Evolutionary conservation across 1,140 invertebrate genomes (phyloP), one percentile per base, ranked within the genome.

Genomic region (Yoshiicerus persimilis): DNA sequence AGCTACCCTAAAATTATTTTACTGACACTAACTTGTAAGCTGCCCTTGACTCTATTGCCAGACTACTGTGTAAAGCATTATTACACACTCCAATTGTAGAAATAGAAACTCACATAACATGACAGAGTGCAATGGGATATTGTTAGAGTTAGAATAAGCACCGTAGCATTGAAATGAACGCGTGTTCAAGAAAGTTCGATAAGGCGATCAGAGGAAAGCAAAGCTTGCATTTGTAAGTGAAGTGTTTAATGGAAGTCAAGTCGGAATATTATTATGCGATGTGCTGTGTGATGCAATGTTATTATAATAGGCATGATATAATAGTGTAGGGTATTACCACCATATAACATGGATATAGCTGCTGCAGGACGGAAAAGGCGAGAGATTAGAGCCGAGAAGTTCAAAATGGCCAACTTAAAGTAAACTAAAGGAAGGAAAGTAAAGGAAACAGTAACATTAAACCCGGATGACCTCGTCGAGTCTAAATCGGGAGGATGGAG

Each of bases 381-480:
- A 36, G 70, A 77, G 70, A 36, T 77, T 77, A 77, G 70, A 77
- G 20, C 13, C 13, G 30, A 77, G 27, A 77, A 77, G 70, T 77
- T 77, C 70, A 77, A 77, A 77, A 77, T 77, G 70, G 70, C 70
- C 27, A 77, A 77, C 25, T 66, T 66, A 27, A 66, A 66, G 64
- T 66, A 66, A 66, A 66, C 23, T 66, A 66, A 66, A 66, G 64
- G 64, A 66, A 66, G 64, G 80, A 41, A 47, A 41, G 41, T 13
- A 85, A 47, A 62, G 30, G 41, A 87, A 87, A 87, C 25, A 75
- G 70, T 80, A 80, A 39, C 86, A 87, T 87, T 87, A 87, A 87
- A 87, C 86, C 86, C 86, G 86, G 86, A 80, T 87, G 75, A 87
- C 86, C 86, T 87, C 86, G 41, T 75, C 86, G 34, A 80, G 75